Base-by-base conservation (phyloP, 2,113 vertebrate species). In the Colossoma macropomum region DNA sequence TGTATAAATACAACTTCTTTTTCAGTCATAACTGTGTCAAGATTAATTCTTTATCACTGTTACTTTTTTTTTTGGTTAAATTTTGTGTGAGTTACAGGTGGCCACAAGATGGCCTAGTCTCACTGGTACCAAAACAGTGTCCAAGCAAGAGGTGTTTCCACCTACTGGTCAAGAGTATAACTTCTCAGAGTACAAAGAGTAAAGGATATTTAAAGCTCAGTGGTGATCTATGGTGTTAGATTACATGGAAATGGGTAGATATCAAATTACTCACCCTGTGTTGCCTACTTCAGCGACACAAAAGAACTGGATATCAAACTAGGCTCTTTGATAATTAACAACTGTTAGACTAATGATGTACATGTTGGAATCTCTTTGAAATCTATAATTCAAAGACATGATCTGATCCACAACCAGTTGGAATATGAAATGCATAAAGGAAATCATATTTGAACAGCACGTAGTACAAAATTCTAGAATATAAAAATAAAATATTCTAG, bases 1-100 rank as follows among this genome's bases (percentile, higher is more conserved):
- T 45, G 34, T 45, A 19, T 32, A 66, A 78, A 9, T 21, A 8
- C 50, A 7, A 25, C 12, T 27, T 10, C 34, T 27, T 38, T 63
- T 60, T 28, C 21, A 63, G 41, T 63, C 16, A 63, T 79, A 71
- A 25, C 10, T 71, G 34, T 38, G 68, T 38, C 28, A 41, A 80
- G 17, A 41, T 70, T 41, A 34, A 23, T 71, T 45, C 38, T 45
- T 71, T 71, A 17, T 66, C 28, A 25, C 16, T 66, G 66, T 38
- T 15, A 30, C 28, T 32, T 19, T 7, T 19, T 7, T 19, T 32
- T 23, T 23, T 23, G 52, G 19, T 21, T 17, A 1, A 0, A 21
- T 19, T 30, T 28, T 38, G 68, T 71, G 41, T 0, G 8, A 69
- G 50, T 28, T 38, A 17, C 3, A 59, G 16, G 50, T 38, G 48